Evolutionary conservation across 2,888 invertebrate genomes (phyloP).

Genomic region (Cremastinae sp.): DNA sequence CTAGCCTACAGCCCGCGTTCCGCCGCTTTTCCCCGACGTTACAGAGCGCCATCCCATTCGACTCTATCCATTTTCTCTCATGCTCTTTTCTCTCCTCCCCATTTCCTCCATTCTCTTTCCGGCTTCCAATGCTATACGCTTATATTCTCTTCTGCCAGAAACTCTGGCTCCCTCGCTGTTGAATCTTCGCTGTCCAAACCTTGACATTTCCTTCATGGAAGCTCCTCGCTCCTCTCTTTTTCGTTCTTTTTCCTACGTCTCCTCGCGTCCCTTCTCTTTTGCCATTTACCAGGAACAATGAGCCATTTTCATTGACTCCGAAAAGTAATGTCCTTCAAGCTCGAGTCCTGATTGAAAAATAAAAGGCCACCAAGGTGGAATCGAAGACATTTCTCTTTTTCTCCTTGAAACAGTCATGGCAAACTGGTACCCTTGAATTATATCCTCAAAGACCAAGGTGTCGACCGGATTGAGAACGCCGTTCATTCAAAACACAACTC

Average conservation of each 20-base stretch:
- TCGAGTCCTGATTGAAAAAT: slow-evolving; percentile 23
- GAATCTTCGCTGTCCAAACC: slow-evolving; percentile 62
- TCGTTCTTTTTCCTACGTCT: background rate
- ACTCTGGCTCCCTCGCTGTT: slow-evolving; percentile 40
- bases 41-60: slow-evolving; percentile 65
- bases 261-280: background rate
- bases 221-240: slow-evolving; percentile 10
- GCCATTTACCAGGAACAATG: slow-evolving; percentile 29
- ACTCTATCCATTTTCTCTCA: slow-evolving; percentile 47
- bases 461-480: background rate
- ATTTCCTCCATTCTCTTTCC: slow-evolving; percentile 51
- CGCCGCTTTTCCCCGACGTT: slow-evolving; percentile 69
- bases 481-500: background rate
- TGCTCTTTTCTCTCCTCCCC: slow-evolving; percentile 42
- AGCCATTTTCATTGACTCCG: slow-evolving; percentile 27
- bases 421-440: slow-evolving; percentile 41
- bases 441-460: slow-evolving; percentile 33
- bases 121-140: slow-evolving; percentile 55
- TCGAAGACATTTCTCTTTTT: slow-evolving; percentile 17
- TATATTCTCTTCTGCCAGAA: slow-evolving; percentile 15
- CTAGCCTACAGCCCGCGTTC: slow-evolving; percentile 54
- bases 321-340: slow-evolving; percentile 1
- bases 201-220: slow-evolving; percentile 50
- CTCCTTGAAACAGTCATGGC: background rate
- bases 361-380: background rate